Evolutionary conservation across 2,113 vertebrate genomes (phyloP), one percentile per base, ranked within the genome.

Genomic region (Hypanus sabinus): DNA sequence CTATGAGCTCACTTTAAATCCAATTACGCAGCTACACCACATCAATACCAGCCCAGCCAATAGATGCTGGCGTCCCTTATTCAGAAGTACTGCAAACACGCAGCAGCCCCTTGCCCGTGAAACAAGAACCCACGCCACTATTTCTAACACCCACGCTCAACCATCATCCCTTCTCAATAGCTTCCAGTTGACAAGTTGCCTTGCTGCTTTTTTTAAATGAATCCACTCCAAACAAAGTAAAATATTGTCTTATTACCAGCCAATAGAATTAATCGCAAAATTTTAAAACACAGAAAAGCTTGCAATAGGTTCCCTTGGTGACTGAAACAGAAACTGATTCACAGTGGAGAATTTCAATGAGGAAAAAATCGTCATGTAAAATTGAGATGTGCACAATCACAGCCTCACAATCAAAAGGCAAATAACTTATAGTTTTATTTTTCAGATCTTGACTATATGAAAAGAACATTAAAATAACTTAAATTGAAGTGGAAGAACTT

Each of bases 211-310:
- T 94, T 96, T 76, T 76, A 6, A 73, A 95, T 93, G 94, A 96
- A 96, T 96, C 94, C 96, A 96, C 96, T 94, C 95, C 90, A 94
- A 94, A 97, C 97, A 97, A 97, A 97, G 97, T 97, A 97, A 98
- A 98, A 98, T 97, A 98, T 96, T 97, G 97, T 98, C 97, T 97
- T 97, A 98, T 98, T 96, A 97, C 97, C 96, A 96, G 96, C 96
- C 97, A 97, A 97, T 97, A 96, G 97, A 97, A 96, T 96, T 97
- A 97, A 97, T 96, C 97, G 96, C 95, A 96, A 97, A 96, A 95
- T 97, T 96, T 97, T 96, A 96, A 94, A 96, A 97, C 96, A 97
- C 30, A 65, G 62, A 46, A 73, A 75, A 46, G 70, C 70, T 27
- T 27, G 68, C 91, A 11, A 95, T 94, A 94, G 96, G 95, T 93